These are phyloP conservation scores for Tautogolabrus adspersus DNA, from an alignment of 2,113 vertebrate genomes.

Conservation along the genomic window DNA sequence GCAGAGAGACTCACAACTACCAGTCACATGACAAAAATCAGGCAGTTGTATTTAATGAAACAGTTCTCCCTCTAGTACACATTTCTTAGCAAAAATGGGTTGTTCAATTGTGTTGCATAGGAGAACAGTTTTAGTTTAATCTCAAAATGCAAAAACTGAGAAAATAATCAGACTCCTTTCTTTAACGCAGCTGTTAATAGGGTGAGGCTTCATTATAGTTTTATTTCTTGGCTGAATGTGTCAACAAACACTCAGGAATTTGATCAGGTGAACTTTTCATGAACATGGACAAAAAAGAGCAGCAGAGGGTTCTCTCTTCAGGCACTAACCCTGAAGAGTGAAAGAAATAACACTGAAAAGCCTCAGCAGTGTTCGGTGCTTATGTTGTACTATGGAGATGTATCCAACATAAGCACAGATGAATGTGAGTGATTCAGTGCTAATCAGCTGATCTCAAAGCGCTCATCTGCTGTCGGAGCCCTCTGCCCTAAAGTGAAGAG, in stretches of 20 bases:
- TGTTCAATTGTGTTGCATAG: too few relatives aligned
- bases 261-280: neutral
- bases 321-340: neutral
- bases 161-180: neutral
- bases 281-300: too few relatives aligned
- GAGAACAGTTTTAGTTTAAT: too few relatives aligned
- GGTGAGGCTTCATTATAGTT: neutral
- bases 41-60: too few relatives aligned
- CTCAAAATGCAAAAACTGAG: neutral
- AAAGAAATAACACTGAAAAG: conserved; percentile 19
- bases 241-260: neutral
- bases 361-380: conserved; percentile 18
- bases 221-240: neutral
- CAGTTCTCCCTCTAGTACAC: too few relatives aligned
- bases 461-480: conserved; percentile 49
- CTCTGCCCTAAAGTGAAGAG: conserved; percentile 54
- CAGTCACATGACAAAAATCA: too few relatives aligned
- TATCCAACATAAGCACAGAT: conserved; percentile 22
- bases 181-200: neutral
- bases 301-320: neutral
- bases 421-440: conserved; percentile 40
- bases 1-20: neutral
- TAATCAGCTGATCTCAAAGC: conserved; percentile 53
- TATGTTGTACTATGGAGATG: conserved; percentile 11
- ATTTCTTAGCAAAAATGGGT: too few relatives aligned